Evolutionary conservation across 2,113 vertebrate genomes (phyloP), one percentile per base, ranked within the genome.

Genomic region (Zosterops japonicus): DNA sequence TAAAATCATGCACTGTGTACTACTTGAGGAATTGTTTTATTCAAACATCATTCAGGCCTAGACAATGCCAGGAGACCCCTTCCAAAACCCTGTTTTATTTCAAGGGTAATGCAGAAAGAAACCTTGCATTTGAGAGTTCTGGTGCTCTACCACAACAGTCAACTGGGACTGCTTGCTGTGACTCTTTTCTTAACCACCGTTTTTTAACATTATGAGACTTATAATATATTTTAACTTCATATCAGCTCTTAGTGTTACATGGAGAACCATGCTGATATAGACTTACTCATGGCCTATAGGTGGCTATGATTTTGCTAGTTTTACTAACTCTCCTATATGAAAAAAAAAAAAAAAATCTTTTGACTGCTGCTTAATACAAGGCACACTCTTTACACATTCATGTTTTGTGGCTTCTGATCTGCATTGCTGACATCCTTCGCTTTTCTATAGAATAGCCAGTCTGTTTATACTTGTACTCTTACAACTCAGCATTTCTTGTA

Each of bases 21-120:
- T 77, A 65, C 46, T 77, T 31, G 39, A 80, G 70, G 12, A 24
- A 86, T 25, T 78, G 52, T 67, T 92, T 81, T 52, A 63, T 77
- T 86, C 59, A 80, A 85, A 72, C 0, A 0, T 76, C 7, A 74
- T 63, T 72, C 46, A 72, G 55, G 9, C 41, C 46, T 77, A 77
- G 46, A 76, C 35, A 90, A 72, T 76, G 41, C 23, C 59, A 89
- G 9, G 17, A 16, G 2, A 70, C 5, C 3, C 15, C 12, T 23
- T 76, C 65, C 11, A 55, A 92, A 93, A 74, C 2, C 36, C 31
- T 74, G 36, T 14, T 93, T 80, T 78, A 64, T 92, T 95, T 94
- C 41, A 71, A 87, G 72, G n/a, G 36, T 52, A 84, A 53, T 53
- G 20, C 14, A 83, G 36, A 41, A 91, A 39, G 89, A 93, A 83